phyloP scores from a whole-genome alignment of 1,140 invertebrate species.

The Euwallacea similis region DNA sequence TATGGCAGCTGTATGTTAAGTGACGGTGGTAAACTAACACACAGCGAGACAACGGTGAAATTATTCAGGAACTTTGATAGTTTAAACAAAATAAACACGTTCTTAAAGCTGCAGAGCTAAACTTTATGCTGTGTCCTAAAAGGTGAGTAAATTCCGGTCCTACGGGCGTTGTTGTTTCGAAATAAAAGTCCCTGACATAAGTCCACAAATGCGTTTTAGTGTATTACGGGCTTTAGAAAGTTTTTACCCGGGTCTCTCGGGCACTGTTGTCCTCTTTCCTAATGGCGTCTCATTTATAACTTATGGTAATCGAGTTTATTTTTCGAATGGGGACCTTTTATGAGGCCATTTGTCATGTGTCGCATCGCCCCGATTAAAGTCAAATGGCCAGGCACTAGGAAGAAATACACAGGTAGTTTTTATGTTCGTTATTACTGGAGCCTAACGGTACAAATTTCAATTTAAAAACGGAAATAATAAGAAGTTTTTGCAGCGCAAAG shows the following conservation, averaged over 20 bases:
- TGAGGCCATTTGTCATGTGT: neutral
- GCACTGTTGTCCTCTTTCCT: neutral
- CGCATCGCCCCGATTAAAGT: too few species aligned
- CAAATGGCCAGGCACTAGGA: too few species aligned
- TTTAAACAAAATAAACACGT: slow-evolving; percentile 7
- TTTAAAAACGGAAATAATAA: too few species aligned
- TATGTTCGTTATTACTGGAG: too few species aligned
- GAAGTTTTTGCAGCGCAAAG: too few species aligned
- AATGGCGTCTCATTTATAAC: slow-evolving; percentile 5
- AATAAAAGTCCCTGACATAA: neutral
- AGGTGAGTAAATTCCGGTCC: slow-evolving; percentile 1
- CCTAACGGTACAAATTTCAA: too few species aligned
- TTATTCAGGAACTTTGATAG: slow-evolving; percentile 13
- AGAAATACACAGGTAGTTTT: too few species aligned
- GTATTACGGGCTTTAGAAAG: neutral
- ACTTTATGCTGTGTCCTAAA: slow-evolving; percentile 9
- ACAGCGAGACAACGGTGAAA: slow-evolving; percentile 9
- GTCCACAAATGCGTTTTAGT: slow-evolving; percentile 1
- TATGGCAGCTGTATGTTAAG: slow-evolving; percentile 10
- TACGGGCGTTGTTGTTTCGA: neutral
- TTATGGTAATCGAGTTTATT: neutral
- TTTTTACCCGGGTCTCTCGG: neutral
- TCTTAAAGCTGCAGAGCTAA: slow-evolving; percentile 11
- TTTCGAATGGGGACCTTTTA: neutral
- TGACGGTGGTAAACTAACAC: slow-evolving; percentile 8